phyloP scores from a whole-genome alignment of 1,140 invertebrate species.

The Achatina immaculata region DNA sequence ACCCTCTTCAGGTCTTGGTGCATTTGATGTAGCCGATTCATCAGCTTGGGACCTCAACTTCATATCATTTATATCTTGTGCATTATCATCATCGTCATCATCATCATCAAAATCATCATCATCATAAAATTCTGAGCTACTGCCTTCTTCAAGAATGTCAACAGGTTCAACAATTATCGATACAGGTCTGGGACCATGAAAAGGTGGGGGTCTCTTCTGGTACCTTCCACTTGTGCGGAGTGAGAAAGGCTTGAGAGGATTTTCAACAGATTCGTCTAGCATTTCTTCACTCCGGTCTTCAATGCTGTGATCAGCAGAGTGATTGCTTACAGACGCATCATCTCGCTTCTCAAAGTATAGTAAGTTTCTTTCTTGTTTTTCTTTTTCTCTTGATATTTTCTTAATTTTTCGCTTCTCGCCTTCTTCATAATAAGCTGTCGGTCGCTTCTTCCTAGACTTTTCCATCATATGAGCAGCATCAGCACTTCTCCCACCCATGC shows the following conservation, averaged over 20 bases:
- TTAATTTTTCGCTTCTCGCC: slow-evolving; percentile 25
- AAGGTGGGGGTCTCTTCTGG: background rate
- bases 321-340: background rate
- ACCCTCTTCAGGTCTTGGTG: background rate
- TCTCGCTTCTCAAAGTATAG: slow-evolving; percentile 6
- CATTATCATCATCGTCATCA: background rate
- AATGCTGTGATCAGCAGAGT: background rate
- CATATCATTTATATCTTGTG: background rate
- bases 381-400: slow-evolving; percentile 15
- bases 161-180: background rate
- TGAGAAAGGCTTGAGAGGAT: background rate
- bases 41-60: background rate
- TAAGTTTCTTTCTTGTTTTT: slow-evolving; percentile 10
- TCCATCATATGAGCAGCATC: background rate
- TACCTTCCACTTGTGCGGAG: background rate
- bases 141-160: background rate
- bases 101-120: background rate
- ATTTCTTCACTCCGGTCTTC: background rate
- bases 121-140: background rate
- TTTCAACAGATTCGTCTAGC: background rate
- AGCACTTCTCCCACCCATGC: slow-evolving; percentile 14
- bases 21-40: background rate
- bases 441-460: slow-evolving; percentile 5
- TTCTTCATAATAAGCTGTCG: slow-evolving; percentile 22
- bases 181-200: background rate